Conservation (phyloP, 2,113 vertebrate genomes). For the Macheiramphus alcinus region DNA sequence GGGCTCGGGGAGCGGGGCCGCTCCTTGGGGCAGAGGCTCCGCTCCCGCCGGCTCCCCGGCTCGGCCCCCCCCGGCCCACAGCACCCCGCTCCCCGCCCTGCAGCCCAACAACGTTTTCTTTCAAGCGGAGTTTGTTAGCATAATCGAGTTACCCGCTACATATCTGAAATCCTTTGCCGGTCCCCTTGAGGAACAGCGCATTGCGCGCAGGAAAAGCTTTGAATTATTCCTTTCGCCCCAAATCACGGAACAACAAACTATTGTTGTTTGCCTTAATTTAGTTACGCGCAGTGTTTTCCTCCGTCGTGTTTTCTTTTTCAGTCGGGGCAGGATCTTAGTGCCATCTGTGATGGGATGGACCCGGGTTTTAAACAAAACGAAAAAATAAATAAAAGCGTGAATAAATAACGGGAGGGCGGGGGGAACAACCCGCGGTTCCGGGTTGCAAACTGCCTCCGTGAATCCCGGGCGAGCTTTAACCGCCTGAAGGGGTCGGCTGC, state of each 20-base stretch:
- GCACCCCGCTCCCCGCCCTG: not conserved
- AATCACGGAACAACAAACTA: slow-evolving; percentile 15
- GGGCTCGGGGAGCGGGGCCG: not conserved
- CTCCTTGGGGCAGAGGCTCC: not conserved
- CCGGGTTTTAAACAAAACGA: not conserved
- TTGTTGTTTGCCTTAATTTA: not conserved
- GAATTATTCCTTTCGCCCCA: not conserved
- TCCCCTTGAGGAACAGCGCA: not conserved
- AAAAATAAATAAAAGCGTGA: not conserved
- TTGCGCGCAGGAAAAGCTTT: slow-evolving; percentile 8
- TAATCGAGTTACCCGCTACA: slow-evolving; percentile 46
- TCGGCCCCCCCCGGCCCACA: not conserved
- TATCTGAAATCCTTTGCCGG: slow-evolving; percentile 19
- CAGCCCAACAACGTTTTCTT: not conserved
- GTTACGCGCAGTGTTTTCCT: not conserved
- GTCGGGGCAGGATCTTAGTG: not conserved
- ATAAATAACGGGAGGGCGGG: not conserved
- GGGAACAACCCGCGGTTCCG: not conserved
- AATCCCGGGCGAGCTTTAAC: not conserved
- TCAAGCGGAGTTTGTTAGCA: slow-evolving; percentile 9
- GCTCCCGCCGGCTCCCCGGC: not conserved
- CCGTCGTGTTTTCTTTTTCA: not conserved
- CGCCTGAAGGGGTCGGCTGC: not conserved
- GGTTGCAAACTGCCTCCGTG: not conserved
- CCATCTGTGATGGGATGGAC: not conserved